These are phyloP conservation scores for Oreochromis aureus DNA, from an alignment of 2,113 vertebrate species.

Conservation along the genomic window DNA sequence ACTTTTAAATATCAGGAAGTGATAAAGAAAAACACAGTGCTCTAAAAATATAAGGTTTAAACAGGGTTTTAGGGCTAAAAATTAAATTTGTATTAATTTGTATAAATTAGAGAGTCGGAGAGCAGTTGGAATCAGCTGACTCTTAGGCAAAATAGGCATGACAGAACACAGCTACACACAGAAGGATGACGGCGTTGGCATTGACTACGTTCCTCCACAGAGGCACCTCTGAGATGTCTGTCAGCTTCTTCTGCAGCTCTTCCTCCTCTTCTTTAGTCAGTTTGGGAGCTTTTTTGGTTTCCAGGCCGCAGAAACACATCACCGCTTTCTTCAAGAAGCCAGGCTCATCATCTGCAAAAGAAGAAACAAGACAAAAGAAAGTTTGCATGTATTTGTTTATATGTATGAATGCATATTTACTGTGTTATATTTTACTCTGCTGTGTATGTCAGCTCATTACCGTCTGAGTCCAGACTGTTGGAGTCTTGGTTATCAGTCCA, in stretches of 20 bases:
- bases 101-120: not conserved
- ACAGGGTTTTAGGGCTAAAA: not conserved
- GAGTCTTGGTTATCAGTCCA: slow-evolving; percentile 23
- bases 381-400: not conserved
- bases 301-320: slow-evolving; percentile 89
- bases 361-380: not conserved
- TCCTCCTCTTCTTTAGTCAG: slow-evolving; percentile 82
- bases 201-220: slow-evolving; percentile 88
- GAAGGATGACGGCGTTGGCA: slow-evolving; percentile 81
- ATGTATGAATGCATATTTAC: not conserved
- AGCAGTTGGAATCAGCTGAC: not conserved
- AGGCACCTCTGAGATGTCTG: slow-evolving; percentile 81
- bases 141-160: slow-evolving; percentile 83
- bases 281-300: slow-evolving; percentile 68
- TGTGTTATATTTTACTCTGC: not conserved
- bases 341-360: slow-evolving; percentile 24
- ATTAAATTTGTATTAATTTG: not conserved
- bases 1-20: not conserved
- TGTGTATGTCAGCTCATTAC: slow-evolving; percentile 11
- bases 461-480: slow-evolving; percentile 43
- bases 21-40: not conserved
- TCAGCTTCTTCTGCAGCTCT: slow-evolving; percentile 79
- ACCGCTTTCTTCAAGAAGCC: slow-evolving; percentile 68
- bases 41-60: not conserved
- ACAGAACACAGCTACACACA: slow-evolving; percentile 86